phyloP scores from a whole-genome alignment of 2,888 invertebrate genomes.

The Tipula confusa region DNA sequence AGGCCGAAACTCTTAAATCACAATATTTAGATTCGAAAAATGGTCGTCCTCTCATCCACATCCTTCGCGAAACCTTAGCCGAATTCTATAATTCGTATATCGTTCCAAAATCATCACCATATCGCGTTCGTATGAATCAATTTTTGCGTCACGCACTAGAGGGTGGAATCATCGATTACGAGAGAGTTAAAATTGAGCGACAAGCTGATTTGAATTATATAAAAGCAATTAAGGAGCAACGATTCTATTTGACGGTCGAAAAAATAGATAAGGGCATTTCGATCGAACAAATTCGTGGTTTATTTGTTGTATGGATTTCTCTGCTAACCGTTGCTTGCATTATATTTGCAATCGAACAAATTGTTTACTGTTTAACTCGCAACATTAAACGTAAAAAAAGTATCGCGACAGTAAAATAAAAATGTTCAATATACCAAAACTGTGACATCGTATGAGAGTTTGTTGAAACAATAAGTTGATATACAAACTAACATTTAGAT shows the following conservation, averaged over 20 bases:
- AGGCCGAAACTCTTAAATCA: neutral
- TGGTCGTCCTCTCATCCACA: neutral
- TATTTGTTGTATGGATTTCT: neutral
- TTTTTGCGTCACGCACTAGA: neutral
- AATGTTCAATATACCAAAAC: too few relatives aligned
- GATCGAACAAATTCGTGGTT: neutral
- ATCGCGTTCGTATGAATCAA: neutral
- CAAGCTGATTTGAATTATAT: neutral
- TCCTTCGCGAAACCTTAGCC: neutral
- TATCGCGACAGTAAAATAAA: neutral
- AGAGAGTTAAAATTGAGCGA: neutral
- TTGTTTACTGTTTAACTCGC: neutral
- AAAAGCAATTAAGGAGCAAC: neutral
- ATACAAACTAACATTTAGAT: neutral
- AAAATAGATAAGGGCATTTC: neutral
- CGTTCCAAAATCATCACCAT: conserved; percentile 20
- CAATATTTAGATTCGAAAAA: neutral
- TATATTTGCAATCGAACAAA: neutral
- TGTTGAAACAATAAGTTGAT: neutral
- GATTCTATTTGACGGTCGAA: neutral
- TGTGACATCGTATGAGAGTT: neutral
- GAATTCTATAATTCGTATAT: conserved; percentile 26
- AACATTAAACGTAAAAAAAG: too few relatives aligned
- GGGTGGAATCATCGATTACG: neutral
- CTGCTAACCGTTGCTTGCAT: neutral